A percentile compares a stretch with the other conserved stretches of the same genome.
phyloP scores from a whole-genome alignment of 2,113 vertebrate genomes.

The Phocoena phocoena region DNA sequence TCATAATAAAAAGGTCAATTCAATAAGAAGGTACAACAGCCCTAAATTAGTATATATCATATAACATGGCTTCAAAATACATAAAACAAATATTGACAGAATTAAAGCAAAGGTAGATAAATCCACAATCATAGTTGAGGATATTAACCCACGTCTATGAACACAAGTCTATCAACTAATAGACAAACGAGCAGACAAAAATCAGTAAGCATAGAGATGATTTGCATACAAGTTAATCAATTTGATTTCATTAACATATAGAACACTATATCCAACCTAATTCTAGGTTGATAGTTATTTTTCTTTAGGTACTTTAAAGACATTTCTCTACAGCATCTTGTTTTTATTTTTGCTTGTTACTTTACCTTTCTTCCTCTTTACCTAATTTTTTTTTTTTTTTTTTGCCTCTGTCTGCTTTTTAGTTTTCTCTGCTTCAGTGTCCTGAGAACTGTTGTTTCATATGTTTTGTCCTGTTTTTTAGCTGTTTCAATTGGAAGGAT shows the following conservation, averaged over 20 bases:
- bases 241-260: neutral
- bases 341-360: neutral
- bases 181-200: neutral
- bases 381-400: neutral
- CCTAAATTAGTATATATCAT: neutral
- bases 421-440: neutral
- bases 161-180: neutral
- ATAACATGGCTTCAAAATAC: neutral
- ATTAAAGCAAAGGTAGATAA: neutral
- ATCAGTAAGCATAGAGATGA: neutral
- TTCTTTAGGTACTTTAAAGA: neutral
- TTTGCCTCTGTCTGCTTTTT: neutral
- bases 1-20: neutral
- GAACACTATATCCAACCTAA: neutral
- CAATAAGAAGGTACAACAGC: neutral
- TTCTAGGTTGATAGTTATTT: neutral
- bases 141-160: neutral
- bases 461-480: neutral
- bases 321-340: neutral
- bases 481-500: neutral
- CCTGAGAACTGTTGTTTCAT: neutral
- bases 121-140: neutral
- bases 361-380: neutral
- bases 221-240: neutral
- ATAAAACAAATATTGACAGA: neutral